Base-by-base conservation (phyloP, 2,113 vertebrate genomes). In the Corythaeola cristata region DNA sequence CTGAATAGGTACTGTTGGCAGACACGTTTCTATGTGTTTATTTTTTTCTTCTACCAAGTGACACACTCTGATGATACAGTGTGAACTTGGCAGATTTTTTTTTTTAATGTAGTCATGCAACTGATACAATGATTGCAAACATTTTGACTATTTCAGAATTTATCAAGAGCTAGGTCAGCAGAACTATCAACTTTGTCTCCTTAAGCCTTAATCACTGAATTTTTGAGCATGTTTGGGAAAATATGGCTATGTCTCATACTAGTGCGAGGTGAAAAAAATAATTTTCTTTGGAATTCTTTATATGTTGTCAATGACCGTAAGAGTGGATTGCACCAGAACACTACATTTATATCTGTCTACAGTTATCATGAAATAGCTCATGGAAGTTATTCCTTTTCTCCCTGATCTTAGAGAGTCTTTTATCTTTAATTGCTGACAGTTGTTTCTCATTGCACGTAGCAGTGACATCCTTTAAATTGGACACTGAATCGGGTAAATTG, bases 191-290 rank as follows among this genome's bases (percentile, higher is more conserved):
- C 3, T 76, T 76, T 44, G 15, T 49, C 33, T 74, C 22, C 12
- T 60, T 60, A 28, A 28, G 44, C 50, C n/a, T 66, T 75, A 82
- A 44, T 79, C 2, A 24, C 6, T 39, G 11, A 53, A 20, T 39
- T 81, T 64, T 88, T 47, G 16, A 63, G 8, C 7, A 7, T 14
- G 5, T 59, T 89, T 35, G 33, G 27, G 35, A 56, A 90, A 88
- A 76, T 45, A 64, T 0, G 0, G 8, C 0, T 64, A 26, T 39
- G 9, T 53, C 6, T 18, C 2, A 15, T 76, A 24, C 4, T 67
- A 76, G 27, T 27, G 13, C 21, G 15, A 93, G 5, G 26, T 56
- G 30, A 55, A 59, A 85, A 88, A 82, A 37, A 5, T 2, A 12
- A 2, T 7, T 32, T 44, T 14, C 14, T 44, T 68, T 47, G 44